Evolutionary conservation across 2,113 vertebrate genomes (phyloP), one percentile per base, ranked within the genome.

Genomic region (Psilopsiagon aymara): DNA sequence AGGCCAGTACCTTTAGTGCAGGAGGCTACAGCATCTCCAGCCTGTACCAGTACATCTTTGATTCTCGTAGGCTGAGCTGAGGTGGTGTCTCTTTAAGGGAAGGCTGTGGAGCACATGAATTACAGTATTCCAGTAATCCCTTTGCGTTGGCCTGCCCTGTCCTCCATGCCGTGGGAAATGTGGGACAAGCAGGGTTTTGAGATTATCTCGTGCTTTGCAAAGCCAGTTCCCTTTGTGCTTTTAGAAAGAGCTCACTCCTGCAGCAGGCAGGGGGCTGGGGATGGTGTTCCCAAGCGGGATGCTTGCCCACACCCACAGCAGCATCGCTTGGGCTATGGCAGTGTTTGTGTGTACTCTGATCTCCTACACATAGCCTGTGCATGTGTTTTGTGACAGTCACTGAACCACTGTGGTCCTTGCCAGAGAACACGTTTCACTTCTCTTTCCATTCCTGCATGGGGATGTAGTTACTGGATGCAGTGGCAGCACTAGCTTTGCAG

Each of bases 121-220:
- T 96, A 76, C 7, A 0, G 43, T 90, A 92, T 85, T 88, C 62
- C 70, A 73, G 55, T 96, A 96, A 92, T 96, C 96, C 59, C 83
- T 95, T 84, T 6, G 3, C 33, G 7, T 2, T 28, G 86, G 68
- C 53, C 86, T 78, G 71, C 80, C 87, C 13, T 0, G 7, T 83
- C 86, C 77, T 82, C 91, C 43, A 29, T 0, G 0, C 85, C 63
- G 35, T 9, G 0, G 49, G 59, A 75, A 95, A 97, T 96, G 93
- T 93, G 93, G 96, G 95, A 95, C 94, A 94, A 75, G 89, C 87
- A 79, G 73, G 94, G 88, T 92, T 97, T 95, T 92, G 92, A 78
- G 93, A 96, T 96, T 95, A 95, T 88, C 90, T 68, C 15, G 0
- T 67, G 92, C 78, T 96, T 79, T 92, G 88, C 57, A 88, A 78